Evolutionary conservation across 1,140 invertebrate species (phyloP), one percentile per base, ranked within the genome.

Genomic region (Drosophila bocki): DNA sequence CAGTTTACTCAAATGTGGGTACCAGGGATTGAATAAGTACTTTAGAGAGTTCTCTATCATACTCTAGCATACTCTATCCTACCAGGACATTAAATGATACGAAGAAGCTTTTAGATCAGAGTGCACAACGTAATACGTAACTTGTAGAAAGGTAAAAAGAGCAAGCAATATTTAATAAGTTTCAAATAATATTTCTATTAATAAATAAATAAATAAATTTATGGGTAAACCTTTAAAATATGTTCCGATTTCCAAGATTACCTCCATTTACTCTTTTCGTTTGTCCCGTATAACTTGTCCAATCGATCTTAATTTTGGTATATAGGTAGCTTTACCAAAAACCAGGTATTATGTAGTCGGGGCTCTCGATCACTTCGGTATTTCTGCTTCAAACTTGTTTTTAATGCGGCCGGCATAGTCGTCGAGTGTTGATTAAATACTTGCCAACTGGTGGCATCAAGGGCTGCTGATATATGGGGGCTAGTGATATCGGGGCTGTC

Each of bases 401-500:
- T 32, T 45, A 62, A 72, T 70, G 48, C 67, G 19, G 45, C 44
- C 62, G 61, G 47, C 47, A 59, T 59, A 42, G 37, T 22, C n/a
- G 42, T 32, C 45, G 60, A 79, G 82, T 77, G 77, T 80, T 88
- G 84, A 88, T 80, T 80, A 88, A 87, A 84, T 88, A 88, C 60
- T 68, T 45, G 74, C 48, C 60, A 63, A 75, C 60, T 83, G 29
- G 17, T 60, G 44, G 22, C 11, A 26, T 47, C 58, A 63, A 85
- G 65, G 58, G 54, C 33, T 50, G 29, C 67, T 76, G 41, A 72
- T 74, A 69, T 77, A 77, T 72, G 57, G 56, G 58, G 48, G 32
- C 57, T 45, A 54, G 57, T 35, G 47, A 62, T 77, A 67, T 62
- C 64, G 60, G 45, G 61, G 54, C 59, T 57, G 62, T 54, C 53